phyloP scores from a whole-genome alignment of 2,797 vertebrate species.

The Oreonectes daqikongensis region DNA sequence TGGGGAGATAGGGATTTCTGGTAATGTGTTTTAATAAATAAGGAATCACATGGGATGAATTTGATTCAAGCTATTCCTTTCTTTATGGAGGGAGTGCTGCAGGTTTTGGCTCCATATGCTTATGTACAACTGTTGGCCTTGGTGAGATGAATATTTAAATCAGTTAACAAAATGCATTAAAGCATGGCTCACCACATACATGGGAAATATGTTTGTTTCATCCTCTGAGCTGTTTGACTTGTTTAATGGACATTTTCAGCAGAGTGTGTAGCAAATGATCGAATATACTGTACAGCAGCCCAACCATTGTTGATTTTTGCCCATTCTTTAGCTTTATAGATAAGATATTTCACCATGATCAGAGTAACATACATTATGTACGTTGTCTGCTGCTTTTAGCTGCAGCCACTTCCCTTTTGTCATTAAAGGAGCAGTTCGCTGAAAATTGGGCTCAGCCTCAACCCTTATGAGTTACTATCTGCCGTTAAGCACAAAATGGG shows the following conservation, averaged over 20 bases:
- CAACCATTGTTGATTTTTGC: neutral
- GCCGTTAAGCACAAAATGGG: neutral
- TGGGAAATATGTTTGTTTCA: conserved; percentile 33
- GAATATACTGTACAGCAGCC: neutral
- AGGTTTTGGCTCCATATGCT: conserved; percentile 50
- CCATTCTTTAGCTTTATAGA: conserved; percentile 29
- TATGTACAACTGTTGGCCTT: conserved; percentile 15
- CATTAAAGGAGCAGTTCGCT: neutral
- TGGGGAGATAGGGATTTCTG: conserved; percentile 21
- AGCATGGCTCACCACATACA: conserved; percentile 29
- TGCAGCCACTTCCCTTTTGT: neutral
- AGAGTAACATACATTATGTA: neutral
- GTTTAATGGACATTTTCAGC: conserved; percentile 30
- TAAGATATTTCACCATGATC: conserved; percentile 1
- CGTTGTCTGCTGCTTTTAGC: neutral
- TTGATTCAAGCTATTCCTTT: conserved; percentile 43
- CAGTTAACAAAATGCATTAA: conserved; percentile 52
- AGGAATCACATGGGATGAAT: conserved; percentile 34
- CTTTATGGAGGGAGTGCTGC: conserved; percentile 46
- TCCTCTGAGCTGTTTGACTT: conserved; percentile 42
- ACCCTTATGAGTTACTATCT: neutral
- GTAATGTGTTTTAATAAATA: conserved; percentile 46
- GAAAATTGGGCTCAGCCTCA: neutral
- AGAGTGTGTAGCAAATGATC: conserved; percentile 24
- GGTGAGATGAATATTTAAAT: conserved; percentile 39